Base-by-base conservation (phyloP, 2,888 invertebrate genomes). In the Graphium colonna region DNA sequence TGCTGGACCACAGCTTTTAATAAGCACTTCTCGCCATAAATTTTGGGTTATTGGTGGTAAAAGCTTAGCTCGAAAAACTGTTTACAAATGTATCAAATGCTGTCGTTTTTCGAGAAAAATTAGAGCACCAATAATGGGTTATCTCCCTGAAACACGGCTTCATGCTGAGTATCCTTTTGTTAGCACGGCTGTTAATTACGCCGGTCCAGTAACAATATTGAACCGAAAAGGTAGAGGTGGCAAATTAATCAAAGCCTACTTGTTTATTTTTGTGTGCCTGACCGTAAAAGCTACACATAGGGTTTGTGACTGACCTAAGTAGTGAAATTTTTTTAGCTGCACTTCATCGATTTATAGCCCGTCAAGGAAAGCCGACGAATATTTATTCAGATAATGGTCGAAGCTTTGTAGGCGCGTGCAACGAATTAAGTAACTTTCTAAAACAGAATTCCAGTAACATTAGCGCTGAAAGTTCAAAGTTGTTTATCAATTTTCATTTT, bases 211-310 rank as follows among this genome's bases (percentile, higher is more conserved):
- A 3, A 9, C 60, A 57, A 60, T 62, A 52, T 50, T 57, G 16
- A 50, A 56, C 53, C 49, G 52, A 44, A 61, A 61, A 39, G 61
- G 64, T 47, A 57, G 63, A 52, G 62, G 61, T n/a, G 42, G 59
- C 40, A 57, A 43, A 36, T 17, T 57, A 10, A 51, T 52, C 0
- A 61, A 63, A 42, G 43, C 58, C 5, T 62, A 61, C 36, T 51
- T 64, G 21, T 64, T 60, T 47, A 33, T 64, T 5, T 67, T 64
- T 57, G 60, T 64, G 8, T 60, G 63, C 48, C 43, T 67, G 7
- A 58, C 59, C 8, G 42, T 56, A 18, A 52, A 53, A 38, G 64
- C 64, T 7, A 51, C 65, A 64, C 39, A 46, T 65, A 7, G 62
- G 62, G 36, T 50, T 60, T 36, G 60, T 60, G 17, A 51, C 58